Evolutionary conservation across 2,888 invertebrate genomes (phyloP).

Genomic region (Hemaris fuciformis): DNA sequence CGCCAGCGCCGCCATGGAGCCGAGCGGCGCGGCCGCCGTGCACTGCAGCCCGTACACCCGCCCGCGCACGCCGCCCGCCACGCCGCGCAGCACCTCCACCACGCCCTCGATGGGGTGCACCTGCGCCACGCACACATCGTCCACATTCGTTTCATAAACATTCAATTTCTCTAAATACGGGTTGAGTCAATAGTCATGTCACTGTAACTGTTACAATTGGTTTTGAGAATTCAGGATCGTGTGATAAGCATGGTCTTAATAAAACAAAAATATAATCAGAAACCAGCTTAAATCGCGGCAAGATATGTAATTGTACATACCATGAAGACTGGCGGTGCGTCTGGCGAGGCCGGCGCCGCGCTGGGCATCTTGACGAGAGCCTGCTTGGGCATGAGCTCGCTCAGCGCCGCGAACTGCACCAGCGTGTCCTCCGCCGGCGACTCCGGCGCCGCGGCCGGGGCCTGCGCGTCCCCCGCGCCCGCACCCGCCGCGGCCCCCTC

Average conservation of each 20-base stretch:
- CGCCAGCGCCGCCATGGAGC: slow-evolving; percentile 87
- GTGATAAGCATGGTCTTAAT: no score
- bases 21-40: slow-evolving; percentile 87
- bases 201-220: no score
- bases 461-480: slow-evolving; percentile 22
- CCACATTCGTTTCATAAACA: no score
- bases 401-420: slow-evolving; percentile 64
- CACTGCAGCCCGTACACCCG: slow-evolving; percentile 96
- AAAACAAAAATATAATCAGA: no score
- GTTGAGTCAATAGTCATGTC: no score
- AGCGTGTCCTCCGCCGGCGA: slow-evolving; percentile 61
- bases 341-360: slow-evolving; percentile 61
- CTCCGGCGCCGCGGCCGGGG: slow-evolving; percentile 29
- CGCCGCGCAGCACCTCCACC: slow-evolving; percentile 84
- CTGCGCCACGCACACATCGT: slow-evolving; percentile 22
- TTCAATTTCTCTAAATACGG: no score
- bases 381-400: slow-evolving; percentile 88
- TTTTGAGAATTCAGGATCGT: no score
- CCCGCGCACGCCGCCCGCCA: slow-evolving; percentile 87
- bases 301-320: slow-evolving; percentile 40
- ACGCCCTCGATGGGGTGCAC: slow-evolving; percentile 96
- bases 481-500: slow-evolving; percentile 22
- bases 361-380: slow-evolving; percentile 85
- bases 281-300: no score
- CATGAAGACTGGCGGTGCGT: slow-evolving; percentile 83